Evolutionary conservation across 2,113 vertebrate species (phyloP).

Genomic region (Stercorarius parasiticus): DNA sequence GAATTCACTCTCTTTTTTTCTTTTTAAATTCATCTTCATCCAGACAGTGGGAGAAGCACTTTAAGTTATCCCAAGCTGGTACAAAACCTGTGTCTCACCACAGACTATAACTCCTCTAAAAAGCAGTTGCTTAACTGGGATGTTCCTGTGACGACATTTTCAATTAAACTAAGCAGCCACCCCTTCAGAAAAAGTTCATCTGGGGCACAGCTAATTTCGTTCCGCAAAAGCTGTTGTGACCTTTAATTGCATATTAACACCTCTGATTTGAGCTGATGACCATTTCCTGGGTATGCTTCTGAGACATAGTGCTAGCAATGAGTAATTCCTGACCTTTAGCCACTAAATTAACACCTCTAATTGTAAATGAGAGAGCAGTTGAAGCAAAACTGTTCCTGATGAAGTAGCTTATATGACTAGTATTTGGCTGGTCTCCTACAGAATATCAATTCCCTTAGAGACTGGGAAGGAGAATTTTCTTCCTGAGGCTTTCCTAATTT

Average conservation of each 20-base stretch:
- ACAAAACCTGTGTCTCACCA: not conserved
- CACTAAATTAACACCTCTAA: slow-evolving; percentile 43
- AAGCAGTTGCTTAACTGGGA: not conserved
- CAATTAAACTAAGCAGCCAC: not conserved
- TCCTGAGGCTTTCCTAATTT: not conserved
- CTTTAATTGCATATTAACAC: slow-evolving; percentile 39
- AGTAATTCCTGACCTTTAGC: slow-evolving; percentile 57
- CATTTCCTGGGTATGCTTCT: slow-evolving; percentile 6
- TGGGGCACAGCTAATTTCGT: not conserved
- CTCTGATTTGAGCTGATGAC: slow-evolving; percentile 8
- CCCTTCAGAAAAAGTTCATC: not conserved
- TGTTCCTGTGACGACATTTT: not conserved
- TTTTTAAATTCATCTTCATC: not conserved
- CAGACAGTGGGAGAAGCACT: not conserved
- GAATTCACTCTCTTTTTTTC: not conserved
- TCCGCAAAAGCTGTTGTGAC: not conserved
- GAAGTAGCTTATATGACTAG: not conserved
- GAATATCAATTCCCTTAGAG: not conserved
- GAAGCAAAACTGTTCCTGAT: not conserved
- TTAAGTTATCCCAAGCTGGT: not conserved
- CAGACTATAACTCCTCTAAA: not conserved
- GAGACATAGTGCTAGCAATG: not conserved
- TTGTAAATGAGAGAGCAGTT: not conserved
- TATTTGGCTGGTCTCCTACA: not conserved
- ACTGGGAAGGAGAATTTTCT: not conserved